These are phyloP conservation scores for Eucriotettix oculatus DNA, from an alignment of 2,888 invertebrate species.

Conservation along the genomic window DNA sequence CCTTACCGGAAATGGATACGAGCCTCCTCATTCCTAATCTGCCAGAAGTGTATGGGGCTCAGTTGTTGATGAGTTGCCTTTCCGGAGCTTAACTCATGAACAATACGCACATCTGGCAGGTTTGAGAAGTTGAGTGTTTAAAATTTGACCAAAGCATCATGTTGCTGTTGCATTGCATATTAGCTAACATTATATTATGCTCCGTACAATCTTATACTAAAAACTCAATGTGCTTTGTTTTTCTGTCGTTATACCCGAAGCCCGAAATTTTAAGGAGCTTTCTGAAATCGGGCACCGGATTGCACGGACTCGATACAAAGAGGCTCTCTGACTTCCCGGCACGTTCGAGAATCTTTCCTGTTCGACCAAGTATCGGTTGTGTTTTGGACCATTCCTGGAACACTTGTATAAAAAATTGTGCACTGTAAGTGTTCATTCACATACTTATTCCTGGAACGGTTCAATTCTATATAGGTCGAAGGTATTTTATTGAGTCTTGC, in stretches of 20 bases:
- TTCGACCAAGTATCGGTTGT: neutral
- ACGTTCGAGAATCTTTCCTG: neutral
- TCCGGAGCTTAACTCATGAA: constrained; percentile 25
- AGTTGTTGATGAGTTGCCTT: constrained; percentile 30
- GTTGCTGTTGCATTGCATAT: constrained; percentile 16
- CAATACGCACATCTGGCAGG: constrained; percentile 21
- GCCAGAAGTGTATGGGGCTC: constrained; percentile 36
- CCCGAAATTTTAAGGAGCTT: neutral
- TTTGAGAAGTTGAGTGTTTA: constrained; percentile 18
- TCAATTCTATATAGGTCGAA: constrained; percentile 6
- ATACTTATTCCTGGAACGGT: constrained; percentile 10
- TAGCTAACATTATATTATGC: constrained; percentile 14
- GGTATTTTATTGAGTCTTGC: constrained; percentile 11
- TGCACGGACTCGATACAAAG: constrained; percentile 10
- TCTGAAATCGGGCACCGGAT: constrained; percentile 3
- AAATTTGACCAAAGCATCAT: constrained; percentile 13
- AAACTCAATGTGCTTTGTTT: constrained; percentile 12
- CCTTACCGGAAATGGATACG: constrained; percentile 17
- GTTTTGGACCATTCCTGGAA: constrained; percentile 12
- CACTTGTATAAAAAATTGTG: constrained; percentile 4
- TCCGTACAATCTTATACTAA: constrained; percentile 20
- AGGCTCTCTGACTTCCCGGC: constrained; percentile 4
- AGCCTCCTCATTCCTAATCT: constrained; percentile 23
- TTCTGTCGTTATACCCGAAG: constrained; percentile 9
- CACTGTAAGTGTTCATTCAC: constrained; percentile 4